Base-by-base conservation (phyloP, 2,888 invertebrate species). In the Zeuzera pyrina region DNA sequence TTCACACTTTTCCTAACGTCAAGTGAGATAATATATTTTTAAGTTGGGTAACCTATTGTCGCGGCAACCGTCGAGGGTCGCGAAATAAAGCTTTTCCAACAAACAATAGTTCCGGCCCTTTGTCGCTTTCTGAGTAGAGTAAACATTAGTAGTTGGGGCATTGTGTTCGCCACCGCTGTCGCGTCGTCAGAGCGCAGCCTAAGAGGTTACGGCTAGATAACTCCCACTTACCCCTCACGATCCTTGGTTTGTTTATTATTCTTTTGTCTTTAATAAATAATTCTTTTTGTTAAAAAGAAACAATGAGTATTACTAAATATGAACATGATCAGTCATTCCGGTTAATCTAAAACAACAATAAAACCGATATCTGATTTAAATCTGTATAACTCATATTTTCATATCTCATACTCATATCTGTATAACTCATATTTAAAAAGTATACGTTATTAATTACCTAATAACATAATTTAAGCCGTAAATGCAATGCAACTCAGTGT, bases 31-130 rank as follows among this genome's bases (percentile, higher is more conserved):
- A 74, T 77, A 76, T 68, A 76, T 78, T 79, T 81, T 78, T 76
- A 83, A 83, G 81, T 83, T 74, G 77, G 73, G 76, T 74, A 78
- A 79, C 79, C 81, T 81, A 81, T 81, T 83, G 83, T 81, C 70
- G 69, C 61, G 53, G 62, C 61, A 59, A 68, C 65, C 66, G 66
- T 62, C 63, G 69, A 77, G 83, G 81, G 83, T 77, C 71, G 73
- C 65, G 57, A 73, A 76, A 81, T 81, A 81, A 83, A 81, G 81
- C 81, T 81, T 81, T 76, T 66, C 71, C 73, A 71, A 74, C 83
- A 81, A 83, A 83, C 83, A 83, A 83, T 83, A 83, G 79, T 81
- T 83, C 81, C 83, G 79, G 81, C 68, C 78, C 73, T 81, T 83
- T 83, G 81, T 81, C 76, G 74, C 61, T 53, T 65, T 58, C 62